Evolutionary conservation across 2,113 vertebrate genomes (phyloP).

Genomic region (Larimichthys crocea): DNA sequence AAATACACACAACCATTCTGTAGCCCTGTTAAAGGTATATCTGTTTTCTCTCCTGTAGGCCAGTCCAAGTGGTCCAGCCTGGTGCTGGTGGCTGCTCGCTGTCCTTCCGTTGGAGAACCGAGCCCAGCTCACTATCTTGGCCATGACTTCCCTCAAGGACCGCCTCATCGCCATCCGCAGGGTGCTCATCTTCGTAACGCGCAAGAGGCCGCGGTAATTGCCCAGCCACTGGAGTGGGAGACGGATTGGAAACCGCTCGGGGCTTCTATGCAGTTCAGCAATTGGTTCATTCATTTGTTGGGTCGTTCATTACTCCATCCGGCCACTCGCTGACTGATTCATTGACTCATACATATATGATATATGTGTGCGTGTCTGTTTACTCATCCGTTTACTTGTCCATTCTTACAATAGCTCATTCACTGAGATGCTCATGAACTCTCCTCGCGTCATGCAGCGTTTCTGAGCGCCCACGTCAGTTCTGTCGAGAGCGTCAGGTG

Average conservation of each 20-base stretch:
- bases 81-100: conserved; percentile 95
- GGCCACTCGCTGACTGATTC: background rate
- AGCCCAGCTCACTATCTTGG: conserved; percentile 91
- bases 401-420: background rate
- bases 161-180: conserved; percentile 90
- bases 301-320: background rate
- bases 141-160: conserved; percentile 92
- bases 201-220: conserved; percentile 89
- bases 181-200: conserved; percentile 91
- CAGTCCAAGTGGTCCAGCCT: conserved; percentile 90
- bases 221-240: background rate
- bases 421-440: conserved; percentile 16
- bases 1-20: background rate
- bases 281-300: background rate
- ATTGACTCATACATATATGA: background rate
- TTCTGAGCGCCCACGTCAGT: background rate
- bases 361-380: background rate
- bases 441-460: background rate
- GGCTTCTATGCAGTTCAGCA: conserved; percentile 56
- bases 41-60: conserved; percentile 74
- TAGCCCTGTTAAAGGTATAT: background rate
- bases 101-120: conserved; percentile 91
- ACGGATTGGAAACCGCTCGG: background rate
- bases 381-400: background rate
- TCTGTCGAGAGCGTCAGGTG: background rate